Percentiles rank a stretch among this genome's conserved stretches.
Evolutionary conservation across 2,113 vertebrate genomes (phyloP).

Genomic region (Calypte anna): DNA sequence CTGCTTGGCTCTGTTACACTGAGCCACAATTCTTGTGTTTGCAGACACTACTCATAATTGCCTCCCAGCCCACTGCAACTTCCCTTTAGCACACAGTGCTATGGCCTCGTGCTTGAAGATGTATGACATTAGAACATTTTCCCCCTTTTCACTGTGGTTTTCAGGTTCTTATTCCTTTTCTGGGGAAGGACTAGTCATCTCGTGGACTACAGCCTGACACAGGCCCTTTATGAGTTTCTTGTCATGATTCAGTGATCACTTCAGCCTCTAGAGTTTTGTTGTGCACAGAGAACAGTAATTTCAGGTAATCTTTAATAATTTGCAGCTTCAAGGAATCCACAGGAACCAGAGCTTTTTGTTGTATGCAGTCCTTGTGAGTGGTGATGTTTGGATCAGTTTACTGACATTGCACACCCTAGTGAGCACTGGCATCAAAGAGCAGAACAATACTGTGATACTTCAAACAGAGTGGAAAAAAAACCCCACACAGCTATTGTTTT

Average conservation of each 20-base stretch:
- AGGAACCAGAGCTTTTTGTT: slow-evolving; percentile 19
- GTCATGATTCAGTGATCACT: background rate
- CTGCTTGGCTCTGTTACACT: background rate
- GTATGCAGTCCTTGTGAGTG: slow-evolving; percentile 59
- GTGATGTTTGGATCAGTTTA: slow-evolving; percentile 74
- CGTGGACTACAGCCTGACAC: background rate
- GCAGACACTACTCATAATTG: rapidly evolving
- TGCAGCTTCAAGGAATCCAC: slow-evolving; percentile 22
- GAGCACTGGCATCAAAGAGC: slow-evolving; percentile 80
- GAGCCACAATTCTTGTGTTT: rapidly evolving
- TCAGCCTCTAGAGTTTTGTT: background rate
- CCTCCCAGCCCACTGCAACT: background rate
- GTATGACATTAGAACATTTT: background rate
- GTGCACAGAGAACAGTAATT: slow-evolving; percentile 32
- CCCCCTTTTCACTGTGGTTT: background rate
- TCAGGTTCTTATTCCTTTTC: background rate
- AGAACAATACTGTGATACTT: slow-evolving; percentile 52
- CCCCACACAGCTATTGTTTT: slow-evolving; percentile 75
- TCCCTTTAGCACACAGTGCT: rapidly evolving
- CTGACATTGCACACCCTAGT: slow-evolving; percentile 79
- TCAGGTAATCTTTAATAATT: slow-evolving; percentile 64
- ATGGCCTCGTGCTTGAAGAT: rapidly evolving
- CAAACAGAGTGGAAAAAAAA: slow-evolving; percentile 69
- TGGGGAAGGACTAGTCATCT: background rate
- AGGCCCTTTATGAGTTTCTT: background rate